A percentile compares a stretch with the other conserved stretches of the same genome.
Conservation (phyloP, 2,113 vertebrate genomes). For the Oreochromis aureus region DNA sequence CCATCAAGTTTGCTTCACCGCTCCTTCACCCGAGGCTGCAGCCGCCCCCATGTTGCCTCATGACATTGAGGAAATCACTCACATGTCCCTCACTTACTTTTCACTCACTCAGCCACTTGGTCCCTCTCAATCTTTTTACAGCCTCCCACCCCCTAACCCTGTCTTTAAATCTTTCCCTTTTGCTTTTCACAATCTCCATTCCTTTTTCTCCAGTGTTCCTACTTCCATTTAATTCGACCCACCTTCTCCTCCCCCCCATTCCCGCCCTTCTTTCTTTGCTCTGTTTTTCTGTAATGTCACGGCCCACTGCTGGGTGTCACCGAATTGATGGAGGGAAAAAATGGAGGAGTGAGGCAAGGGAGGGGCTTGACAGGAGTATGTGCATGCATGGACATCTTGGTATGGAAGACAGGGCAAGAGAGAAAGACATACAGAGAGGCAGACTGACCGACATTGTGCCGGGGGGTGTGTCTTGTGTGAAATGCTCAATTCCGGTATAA, state of each 20-base stretch:
- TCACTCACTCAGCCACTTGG: conserved; percentile 43
- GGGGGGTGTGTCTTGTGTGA: conserved; percentile 50
- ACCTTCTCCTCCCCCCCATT: neutral
- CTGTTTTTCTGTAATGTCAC: conserved; percentile 71
- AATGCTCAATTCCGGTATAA: conserved; percentile 53
- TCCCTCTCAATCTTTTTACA: conserved; percentile 45
- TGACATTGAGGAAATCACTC: conserved; percentile 71
- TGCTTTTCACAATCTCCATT: conserved; percentile 6
- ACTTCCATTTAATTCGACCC: neutral
- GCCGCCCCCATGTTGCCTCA: conserved; percentile 44
- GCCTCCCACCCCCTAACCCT: conserved; percentile 38
- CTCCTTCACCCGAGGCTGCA: conserved; percentile 63
- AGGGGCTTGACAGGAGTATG: conserved; percentile 50
- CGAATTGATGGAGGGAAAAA: conserved; percentile 73
- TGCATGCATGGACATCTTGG: conserved; percentile 6
- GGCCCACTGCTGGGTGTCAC: conserved; percentile 73
- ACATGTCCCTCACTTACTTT: conserved; percentile 55
- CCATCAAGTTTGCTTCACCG: conserved; percentile 66
- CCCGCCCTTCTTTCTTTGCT: conserved; percentile 6
- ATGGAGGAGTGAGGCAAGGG: conserved; percentile 54
- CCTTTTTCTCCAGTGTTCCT: conserved; percentile 13
- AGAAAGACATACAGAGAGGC: neutral
- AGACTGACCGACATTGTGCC: conserved; percentile 29
- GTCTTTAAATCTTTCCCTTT: conserved; percentile 49
- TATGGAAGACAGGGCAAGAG: neutral